Percentiles rank a stretch among this genome's conserved stretches.
Conservation (phyloP, 2,113 vertebrate species). For the Pedetes capensis region DNA sequence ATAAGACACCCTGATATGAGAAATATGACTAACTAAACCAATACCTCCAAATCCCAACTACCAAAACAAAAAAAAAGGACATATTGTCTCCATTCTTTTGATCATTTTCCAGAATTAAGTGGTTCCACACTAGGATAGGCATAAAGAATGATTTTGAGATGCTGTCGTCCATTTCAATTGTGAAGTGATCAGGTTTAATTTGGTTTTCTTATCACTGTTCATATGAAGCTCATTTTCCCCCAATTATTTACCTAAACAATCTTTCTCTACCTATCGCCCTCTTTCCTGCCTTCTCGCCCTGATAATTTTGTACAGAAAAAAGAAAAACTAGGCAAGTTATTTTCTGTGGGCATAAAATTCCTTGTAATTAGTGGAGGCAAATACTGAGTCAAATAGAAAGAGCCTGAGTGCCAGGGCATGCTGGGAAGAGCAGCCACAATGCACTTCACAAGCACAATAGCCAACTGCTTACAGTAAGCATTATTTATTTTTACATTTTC, state of each 20-base stretch:
- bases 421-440: not conserved
- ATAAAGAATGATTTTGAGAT: not conserved
- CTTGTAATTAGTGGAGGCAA: slow-evolving; percentile 15
- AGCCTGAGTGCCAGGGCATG: not conserved
- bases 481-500: not conserved
- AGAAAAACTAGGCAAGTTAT: not conserved
- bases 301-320: not conserved
- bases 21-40: not conserved
- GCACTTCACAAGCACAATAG: not conserved
- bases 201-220: not conserved
- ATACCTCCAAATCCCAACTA: not conserved
- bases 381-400: not conserved
- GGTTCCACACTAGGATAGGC: not conserved
- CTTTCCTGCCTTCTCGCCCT: not conserved
- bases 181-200: not conserved
- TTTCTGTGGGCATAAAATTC: not conserved
- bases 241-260: not conserved
- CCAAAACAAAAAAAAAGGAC: not conserved
- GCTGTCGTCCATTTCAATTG: not conserved
- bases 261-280: not conserved
- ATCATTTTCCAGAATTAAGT: not conserved
- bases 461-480: not conserved
- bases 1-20: not conserved
- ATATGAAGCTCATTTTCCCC: not conserved
- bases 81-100: not conserved